phyloP scores from a whole-genome alignment of 2,113 vertebrate genomes.

The Actenoides lindsayi region DNA sequence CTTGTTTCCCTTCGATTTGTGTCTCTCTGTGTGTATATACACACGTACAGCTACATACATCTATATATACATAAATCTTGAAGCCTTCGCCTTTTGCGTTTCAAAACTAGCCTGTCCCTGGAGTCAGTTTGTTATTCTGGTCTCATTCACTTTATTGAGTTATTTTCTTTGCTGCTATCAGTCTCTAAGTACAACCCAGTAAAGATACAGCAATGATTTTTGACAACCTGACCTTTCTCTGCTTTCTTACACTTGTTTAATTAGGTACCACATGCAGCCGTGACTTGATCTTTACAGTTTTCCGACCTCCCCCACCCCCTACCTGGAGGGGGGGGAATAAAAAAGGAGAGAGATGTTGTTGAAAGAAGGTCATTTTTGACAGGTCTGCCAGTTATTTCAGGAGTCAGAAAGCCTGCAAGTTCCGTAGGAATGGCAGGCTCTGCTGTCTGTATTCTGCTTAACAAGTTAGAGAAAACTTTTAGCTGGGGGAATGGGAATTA shows the following conservation, averaged over 20 bases:
- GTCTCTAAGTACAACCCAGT: constrained; percentile 79
- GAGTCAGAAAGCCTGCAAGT: constrained; percentile 25
- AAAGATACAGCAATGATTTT: constrained; percentile 81
- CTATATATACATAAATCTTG: not conserved
- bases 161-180: constrained; percentile 78
- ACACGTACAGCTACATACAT: not conserved
- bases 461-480: constrained; percentile 36
- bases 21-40: not conserved
- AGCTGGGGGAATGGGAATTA: not conserved
- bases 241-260: constrained; percentile 84
- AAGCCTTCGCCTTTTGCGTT: constrained; percentile 12
- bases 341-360: constrained; percentile 71
- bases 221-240: constrained; percentile 82
- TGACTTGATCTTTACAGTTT: constrained; percentile 79
- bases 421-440: constrained; percentile 16
- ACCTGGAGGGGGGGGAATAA: not conserved
- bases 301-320: constrained; percentile 18
- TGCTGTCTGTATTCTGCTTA: constrained; percentile 54
- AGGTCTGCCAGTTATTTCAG: constrained; percentile 70
- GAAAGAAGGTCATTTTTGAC: constrained; percentile 79
- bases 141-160: constrained; percentile 77
- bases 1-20: constrained; percentile 29
- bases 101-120: constrained; percentile 1
- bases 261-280: constrained; percentile 76
- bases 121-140: constrained; percentile 74